Percentiles rank a stretch among this genome's conserved stretches.
Evolutionary conservation across 2,888 invertebrate species (phyloP).

Genomic region (Aricia artaxerxes): DNA sequence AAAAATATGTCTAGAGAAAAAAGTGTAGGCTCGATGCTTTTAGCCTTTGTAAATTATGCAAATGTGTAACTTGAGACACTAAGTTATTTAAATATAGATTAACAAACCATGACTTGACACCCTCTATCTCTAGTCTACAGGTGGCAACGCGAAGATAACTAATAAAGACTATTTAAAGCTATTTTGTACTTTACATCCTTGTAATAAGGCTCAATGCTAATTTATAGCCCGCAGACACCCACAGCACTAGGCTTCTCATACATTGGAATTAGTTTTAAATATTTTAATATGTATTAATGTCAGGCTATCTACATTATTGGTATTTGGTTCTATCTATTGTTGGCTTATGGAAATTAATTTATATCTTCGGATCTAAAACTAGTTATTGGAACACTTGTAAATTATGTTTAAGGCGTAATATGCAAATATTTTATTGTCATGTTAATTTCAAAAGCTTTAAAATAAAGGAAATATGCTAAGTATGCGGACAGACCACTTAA

Average conservation of each 20-base stretch:
- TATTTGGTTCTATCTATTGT: constrained; percentile 69
- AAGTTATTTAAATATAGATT: constrained; percentile 78
- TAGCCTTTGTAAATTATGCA: constrained; percentile 10
- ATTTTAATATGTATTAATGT: constrained; percentile 74
- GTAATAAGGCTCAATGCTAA: constrained; percentile 34
- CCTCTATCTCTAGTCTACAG: constrained; percentile 53
- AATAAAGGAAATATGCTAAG: constrained; percentile 14
- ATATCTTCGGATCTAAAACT: constrained; percentile 47
- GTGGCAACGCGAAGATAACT: constrained; percentile 45
- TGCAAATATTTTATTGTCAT: constrained; percentile 24
- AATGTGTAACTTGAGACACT: constrained; percentile 66
- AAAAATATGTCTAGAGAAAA: neutral
- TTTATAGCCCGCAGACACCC: neutral
- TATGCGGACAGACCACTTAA: constrained; percentile 17
- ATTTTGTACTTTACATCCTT: constrained; percentile 40
- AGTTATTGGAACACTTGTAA: constrained; percentile 29
- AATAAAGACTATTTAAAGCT: constrained; percentile 32
- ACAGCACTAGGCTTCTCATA: constrained; percentile 45
- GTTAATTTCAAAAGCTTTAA: constrained; percentile 5
- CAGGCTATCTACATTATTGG: constrained; percentile 70
- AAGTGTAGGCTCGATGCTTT: constrained; percentile 18
- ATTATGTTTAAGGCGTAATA: constrained; percentile 16
- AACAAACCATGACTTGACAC: constrained; percentile 77
- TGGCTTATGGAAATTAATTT: constrained; percentile 61
- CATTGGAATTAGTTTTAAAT: constrained; percentile 68